Evolutionary conservation across 2,113 vertebrate species (phyloP).

Genomic region (Anarhynchus alexandrinus): DNA sequence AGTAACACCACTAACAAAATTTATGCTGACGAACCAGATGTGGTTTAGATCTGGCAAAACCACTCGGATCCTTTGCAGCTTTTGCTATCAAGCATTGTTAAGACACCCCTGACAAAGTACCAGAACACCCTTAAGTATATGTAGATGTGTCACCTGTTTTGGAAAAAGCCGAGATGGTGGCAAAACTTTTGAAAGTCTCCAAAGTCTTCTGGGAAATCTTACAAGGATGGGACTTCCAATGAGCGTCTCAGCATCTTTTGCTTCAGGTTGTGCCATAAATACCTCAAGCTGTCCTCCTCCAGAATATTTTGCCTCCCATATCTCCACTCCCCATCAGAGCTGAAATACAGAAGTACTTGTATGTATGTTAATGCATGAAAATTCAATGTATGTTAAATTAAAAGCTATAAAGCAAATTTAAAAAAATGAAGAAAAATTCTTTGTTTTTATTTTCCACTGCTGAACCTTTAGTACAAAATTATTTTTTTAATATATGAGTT

Average conservation of each 20-base stretch:
- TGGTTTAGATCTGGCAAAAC: background rate
- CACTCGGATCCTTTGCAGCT: background rate
- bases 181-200: background rate
- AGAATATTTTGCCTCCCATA: background rate
- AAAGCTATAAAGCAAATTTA: background rate
- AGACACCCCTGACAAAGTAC: background rate
- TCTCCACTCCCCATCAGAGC: background rate
- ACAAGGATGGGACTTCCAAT: background rate
- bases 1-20: too few species aligned
- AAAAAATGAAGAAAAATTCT: background rate
- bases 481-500: background rate
- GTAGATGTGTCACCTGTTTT: background rate
- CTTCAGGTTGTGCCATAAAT: background rate
- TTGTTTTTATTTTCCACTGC: background rate
- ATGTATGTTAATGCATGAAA: background rate
- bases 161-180: background rate
- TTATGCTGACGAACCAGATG: background rate
- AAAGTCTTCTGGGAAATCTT: background rate
- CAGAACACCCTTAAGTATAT: background rate
- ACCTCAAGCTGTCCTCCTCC: background rate
- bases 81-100: fast-evolving
- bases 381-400: background rate
- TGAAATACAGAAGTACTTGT: background rate
- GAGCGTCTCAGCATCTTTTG: background rate
- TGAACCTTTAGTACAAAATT: background rate